Evolutionary conservation across 2,888 invertebrate species (phyloP).

Genomic region (Ophion slaviceki): DNA sequence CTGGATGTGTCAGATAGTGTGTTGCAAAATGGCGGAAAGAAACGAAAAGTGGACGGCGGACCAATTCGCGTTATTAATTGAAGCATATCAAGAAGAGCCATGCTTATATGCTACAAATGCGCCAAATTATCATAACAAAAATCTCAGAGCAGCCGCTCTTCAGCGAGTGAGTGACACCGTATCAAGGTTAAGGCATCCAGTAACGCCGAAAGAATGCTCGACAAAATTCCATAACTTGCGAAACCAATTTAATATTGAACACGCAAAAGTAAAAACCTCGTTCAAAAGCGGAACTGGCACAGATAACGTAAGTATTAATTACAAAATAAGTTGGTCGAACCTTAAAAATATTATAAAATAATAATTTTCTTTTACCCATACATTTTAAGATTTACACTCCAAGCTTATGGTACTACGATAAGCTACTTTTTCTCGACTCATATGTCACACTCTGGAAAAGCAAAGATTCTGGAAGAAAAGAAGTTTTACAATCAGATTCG

Average conservation of each 20-base stretch:
- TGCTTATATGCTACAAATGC: slow-evolving; percentile 32
- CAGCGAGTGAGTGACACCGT: slow-evolving; percentile 21
- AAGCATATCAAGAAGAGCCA: slow-evolving; percentile 22
- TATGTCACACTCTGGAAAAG: slow-evolving; percentile 21
- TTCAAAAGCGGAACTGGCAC: slow-evolving; percentile 4
- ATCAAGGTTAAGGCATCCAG: slow-evolving; percentile 7
- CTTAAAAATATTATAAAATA: slow-evolving; percentile 27
- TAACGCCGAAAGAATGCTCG: slow-evolving; percentile 22
- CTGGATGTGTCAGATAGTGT: too few species aligned
- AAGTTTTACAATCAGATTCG: slow-evolving; percentile 22
- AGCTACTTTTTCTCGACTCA: slow-evolving; percentile 30
- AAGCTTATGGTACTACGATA: slow-evolving; percentile 23
- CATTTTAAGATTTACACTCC: slow-evolving; percentile 25
- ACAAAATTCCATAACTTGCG: slow-evolving; percentile 31
- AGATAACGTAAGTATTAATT: not conserved
- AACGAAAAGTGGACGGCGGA: slow-evolving; percentile 30
- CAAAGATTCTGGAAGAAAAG: slow-evolving; percentile 11
- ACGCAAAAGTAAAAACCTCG: slow-evolving; percentile 29
- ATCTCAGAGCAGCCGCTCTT: slow-evolving; percentile 23
- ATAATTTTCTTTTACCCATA: slow-evolving; percentile 15
- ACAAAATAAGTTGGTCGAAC: slow-evolving; percentile 17
- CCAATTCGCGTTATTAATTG: slow-evolving; percentile 24
- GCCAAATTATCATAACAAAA: slow-evolving; percentile 25
- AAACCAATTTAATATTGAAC: slow-evolving; percentile 32
- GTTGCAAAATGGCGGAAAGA: too few species aligned